Evolutionary conservation across 2,797 vertebrate genomes (phyloP), one percentile per base, ranked within the genome.

Genomic region (Melanotaenia pygmaea): DNA sequence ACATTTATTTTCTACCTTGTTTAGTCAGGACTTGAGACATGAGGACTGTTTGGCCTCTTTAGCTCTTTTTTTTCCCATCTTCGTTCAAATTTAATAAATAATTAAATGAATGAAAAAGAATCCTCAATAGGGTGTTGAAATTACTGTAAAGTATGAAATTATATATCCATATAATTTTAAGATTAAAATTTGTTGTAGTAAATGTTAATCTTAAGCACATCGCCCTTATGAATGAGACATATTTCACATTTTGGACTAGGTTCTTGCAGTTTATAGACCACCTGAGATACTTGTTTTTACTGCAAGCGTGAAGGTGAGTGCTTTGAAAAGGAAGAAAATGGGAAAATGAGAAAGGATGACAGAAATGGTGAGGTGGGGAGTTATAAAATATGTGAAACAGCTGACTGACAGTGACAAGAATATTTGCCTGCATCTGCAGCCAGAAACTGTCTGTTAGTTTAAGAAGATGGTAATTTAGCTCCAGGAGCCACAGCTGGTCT

Each of bases 401-500:
- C 30, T 72, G 70, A 53, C 58, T 59, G 45, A 73, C 59, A 58
- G 50, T 54, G 45, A 76, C 57, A 76, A 64, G 63, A 66, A 72
- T 76, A 57, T 63, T 70, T 37, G 11, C 67, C n/a, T 71, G 62
- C 26, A 45, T 75, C 54, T 71, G n/a, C 65, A 71, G 61, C 61
- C 47, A 28, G 22, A 54, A 59, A 66, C 72, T 59, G 47, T 45
- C 51, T 72, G 60, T 70, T 73, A 54, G 0, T 53, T 79, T 81
- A 75, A 70, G 50, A 53, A 74, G 76, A 64, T 61, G 67, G 62
- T 65, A 77, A 80, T 70, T 87, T 60, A 40, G 64, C 64, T 64
- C 32, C 50, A 22, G 56, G 63, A 89, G 70, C 64, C 75, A 79
- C 83, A 90, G 84, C 86, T 87, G 85, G 82, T 88, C 81, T 75